phyloP scores from a whole-genome alignment of 1,140 invertebrate genomes.

The Rhagoletis pomonella region DNA sequence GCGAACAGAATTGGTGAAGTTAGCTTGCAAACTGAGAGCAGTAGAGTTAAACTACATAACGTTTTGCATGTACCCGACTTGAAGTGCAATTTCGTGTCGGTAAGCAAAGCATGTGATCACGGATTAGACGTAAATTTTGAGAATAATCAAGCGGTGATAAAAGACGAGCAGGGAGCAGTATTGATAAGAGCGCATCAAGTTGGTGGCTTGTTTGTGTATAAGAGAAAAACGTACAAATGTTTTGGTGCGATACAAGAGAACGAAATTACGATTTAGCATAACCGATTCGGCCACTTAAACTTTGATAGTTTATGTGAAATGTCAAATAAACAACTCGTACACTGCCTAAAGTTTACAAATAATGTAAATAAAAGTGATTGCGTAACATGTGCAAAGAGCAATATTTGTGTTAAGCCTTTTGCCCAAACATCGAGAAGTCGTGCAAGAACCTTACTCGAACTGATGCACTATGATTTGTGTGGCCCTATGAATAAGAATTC shows the following conservation, averaged over 20 bases:
- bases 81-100: conserved; percentile 52
- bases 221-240: not conserved
- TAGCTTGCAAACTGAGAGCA: conserved; percentile 34
- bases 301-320: not conserved
- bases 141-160: not conserved
- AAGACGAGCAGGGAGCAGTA: not conserved
- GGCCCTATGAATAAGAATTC: conserved; percentile 58
- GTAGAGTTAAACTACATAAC: not conserved
- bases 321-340: not conserved
- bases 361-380: not conserved
- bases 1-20: conserved; percentile 63
- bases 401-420: conserved; percentile 29
- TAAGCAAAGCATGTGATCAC: not conserved
- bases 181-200: not conserved
- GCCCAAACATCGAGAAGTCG: not conserved
- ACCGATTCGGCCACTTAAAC: conserved; percentile 26
- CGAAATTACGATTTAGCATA: conserved; percentile 4
- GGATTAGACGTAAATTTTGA: not conserved
- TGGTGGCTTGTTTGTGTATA: not conserved
- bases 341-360: not conserved
- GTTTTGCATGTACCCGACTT: conserved; percentile 38
- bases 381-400: conserved; percentile 13
- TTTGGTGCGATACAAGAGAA: not conserved
- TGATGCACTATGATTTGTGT: not conserved
- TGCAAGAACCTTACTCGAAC: not conserved